Percentiles rank a stretch among this genome's conserved stretches.
Evolutionary conservation across 2,113 vertebrate genomes (phyloP).

Genomic region (Nerophis lumbriciformis): DNA sequence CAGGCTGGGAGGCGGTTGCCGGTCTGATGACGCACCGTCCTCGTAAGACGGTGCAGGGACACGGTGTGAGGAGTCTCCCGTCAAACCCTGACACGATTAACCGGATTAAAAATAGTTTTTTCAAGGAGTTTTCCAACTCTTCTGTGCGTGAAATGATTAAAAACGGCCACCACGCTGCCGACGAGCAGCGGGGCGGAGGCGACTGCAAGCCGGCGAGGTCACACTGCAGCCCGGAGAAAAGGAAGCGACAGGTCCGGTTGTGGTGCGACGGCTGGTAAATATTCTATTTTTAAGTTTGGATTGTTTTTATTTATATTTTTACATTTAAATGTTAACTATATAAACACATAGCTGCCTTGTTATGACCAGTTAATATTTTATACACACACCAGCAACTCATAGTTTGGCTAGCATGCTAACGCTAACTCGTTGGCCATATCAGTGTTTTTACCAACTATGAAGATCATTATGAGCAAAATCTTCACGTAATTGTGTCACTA

Average conservation of each 20-base stretch:
- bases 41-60: background rate
- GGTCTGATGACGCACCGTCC: background rate
- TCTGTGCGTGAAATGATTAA: constrained; percentile 69
- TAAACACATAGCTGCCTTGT: background rate
- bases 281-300: too few relatives aligned
- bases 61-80: background rate
- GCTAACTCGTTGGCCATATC: constrained; percentile 24
- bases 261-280: constrained; percentile 96
- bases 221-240: constrained; percentile 63
- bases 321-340: background rate
- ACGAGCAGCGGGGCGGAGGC: constrained; percentile 20
- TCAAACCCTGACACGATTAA: background rate
- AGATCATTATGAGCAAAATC: too few relatives aligned
- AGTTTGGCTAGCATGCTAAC: constrained; percentile 31
- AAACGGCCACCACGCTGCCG: constrained; percentile 72
- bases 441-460: background rate
- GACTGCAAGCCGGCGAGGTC: constrained; percentile 19
- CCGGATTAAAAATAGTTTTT: too few relatives aligned
- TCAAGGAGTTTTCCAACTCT: too few relatives aligned
- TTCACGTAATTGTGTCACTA: too few relatives aligned
- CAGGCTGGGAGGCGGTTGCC: constrained; percentile 53
- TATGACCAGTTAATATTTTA: background rate
- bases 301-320: background rate
- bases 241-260: constrained; percentile 75
- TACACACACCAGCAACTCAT: too few relatives aligned